These are phyloP conservation scores for Diloba caeruleocephala DNA, from an alignment of 2,888 invertebrate genomes.

Conservation along the genomic window DNA sequence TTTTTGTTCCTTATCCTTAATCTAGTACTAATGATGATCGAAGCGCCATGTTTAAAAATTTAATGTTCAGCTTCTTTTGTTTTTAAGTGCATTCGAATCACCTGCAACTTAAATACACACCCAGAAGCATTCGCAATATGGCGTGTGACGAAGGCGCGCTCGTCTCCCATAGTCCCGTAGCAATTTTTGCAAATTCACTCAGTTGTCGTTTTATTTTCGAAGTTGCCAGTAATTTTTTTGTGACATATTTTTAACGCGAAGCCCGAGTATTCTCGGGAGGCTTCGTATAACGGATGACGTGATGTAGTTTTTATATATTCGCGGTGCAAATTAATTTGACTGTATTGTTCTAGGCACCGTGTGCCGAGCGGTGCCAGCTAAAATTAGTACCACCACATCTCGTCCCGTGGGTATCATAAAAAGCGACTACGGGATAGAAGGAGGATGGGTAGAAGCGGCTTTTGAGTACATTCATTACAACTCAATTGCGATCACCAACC, in stretches of 20 bases:
- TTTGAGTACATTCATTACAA: no score
- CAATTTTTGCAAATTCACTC: constrained; percentile 78
- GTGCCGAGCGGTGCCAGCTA: no score
- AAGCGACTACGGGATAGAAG: no score
- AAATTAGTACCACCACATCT: no score
- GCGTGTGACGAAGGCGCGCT: constrained; percentile 15
- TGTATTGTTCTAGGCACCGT: no score
- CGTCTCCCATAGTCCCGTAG: constrained; percentile 65
- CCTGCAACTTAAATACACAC: constrained; percentile 28
- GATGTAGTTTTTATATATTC: constrained; percentile 62
- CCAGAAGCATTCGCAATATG: constrained; percentile 20
- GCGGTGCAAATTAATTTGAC: constrained; percentile 45
- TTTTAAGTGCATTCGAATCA: constrained; percentile 5
- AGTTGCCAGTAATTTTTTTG: constrained; percentile 51
- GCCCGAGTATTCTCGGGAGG: constrained; percentile 54
- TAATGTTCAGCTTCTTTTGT: no score
- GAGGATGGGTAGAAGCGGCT: no score
- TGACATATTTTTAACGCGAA: constrained; percentile 51
- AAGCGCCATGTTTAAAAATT: no score
- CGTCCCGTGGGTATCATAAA: no score
- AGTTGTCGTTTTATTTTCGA: constrained; percentile 70
- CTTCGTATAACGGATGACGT: constrained; percentile 60
- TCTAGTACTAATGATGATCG: no score
- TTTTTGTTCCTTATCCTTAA: no score
- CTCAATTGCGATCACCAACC: no score